A percentile compares a stretch with the other conserved stretches of the same genome.
These are phyloP conservation scores for Merops nubicus DNA, from an alignment of 2,113 vertebrate genomes.

Conservation along the genomic window DNA sequence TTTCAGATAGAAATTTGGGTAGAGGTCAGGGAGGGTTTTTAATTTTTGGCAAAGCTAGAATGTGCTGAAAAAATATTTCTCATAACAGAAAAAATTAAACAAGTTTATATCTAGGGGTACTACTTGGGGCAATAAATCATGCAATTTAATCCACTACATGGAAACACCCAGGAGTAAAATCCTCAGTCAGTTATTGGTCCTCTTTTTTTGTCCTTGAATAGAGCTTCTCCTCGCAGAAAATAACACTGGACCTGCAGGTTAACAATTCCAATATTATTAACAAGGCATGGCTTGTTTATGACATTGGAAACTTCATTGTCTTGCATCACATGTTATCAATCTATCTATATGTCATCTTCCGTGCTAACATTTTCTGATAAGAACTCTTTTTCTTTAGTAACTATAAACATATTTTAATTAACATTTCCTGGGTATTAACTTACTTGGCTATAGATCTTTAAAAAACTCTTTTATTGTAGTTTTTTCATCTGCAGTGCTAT, in stretches of 20 bases:
- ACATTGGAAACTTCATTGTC: not conserved
- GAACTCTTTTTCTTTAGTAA: not conserved
- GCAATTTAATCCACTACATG: not conserved
- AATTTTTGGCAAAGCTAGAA: not conserved
- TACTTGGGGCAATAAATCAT: not conserved
- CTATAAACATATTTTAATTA: not conserved
- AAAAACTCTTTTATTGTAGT: not conserved
- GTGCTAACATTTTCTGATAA: not conserved
- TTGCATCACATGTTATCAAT: not conserved
- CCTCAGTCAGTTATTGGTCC: not conserved
- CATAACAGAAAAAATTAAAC: not conserved
- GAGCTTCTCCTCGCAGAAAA: not conserved
- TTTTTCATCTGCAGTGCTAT: not conserved
- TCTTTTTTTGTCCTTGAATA: not conserved
- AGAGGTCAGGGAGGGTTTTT: not conserved
- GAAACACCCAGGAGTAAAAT: not conserved
- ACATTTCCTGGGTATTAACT: not conserved
- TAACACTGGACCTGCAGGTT: not conserved
- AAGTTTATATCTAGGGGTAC: not conserved
- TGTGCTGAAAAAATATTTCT: not conserved
- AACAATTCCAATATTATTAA: not conserved
- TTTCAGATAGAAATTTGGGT: not conserved
- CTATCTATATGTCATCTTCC: not conserved
- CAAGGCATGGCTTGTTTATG: not conserved
- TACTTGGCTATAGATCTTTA: not conserved